phyloP scores from a whole-genome alignment of 2,113 vertebrate species.

The Gymnocephalus cernua region DNA sequence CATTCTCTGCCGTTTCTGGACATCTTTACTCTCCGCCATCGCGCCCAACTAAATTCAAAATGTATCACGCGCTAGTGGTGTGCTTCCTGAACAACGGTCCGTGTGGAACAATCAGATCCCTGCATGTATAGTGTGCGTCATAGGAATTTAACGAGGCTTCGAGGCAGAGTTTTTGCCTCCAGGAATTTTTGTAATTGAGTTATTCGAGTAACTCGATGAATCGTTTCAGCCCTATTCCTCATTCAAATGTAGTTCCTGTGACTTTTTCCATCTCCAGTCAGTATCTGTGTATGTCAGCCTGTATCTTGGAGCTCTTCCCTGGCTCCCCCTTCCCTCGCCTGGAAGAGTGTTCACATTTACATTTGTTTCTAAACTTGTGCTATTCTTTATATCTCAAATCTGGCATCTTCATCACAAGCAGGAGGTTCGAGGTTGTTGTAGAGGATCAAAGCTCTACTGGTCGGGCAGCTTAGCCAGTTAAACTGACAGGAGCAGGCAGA shows the following conservation, averaged over 20 bases:
- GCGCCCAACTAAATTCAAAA: no score
- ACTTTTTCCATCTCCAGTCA: background rate
- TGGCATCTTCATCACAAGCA: slow-evolving; percentile 33
- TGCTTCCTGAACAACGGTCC: no score
- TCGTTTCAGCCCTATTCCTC: no score
- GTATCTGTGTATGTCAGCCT: background rate
- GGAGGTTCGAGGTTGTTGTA: slow-evolving; percentile 58
- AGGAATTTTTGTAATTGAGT: no score
- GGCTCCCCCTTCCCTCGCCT: background rate
- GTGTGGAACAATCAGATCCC: no score
- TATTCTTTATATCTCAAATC: slow-evolving; percentile 25
- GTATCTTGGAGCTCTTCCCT: background rate
- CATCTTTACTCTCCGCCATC: no score
- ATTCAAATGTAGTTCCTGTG: background rate
- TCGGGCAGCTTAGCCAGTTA: slow-evolving; percentile 59
- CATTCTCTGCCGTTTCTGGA: no score
- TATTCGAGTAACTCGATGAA: no score
- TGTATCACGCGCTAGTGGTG: no score
- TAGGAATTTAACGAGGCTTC: no score
- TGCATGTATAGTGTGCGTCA: no score
- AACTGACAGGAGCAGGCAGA: slow-evolving; percentile 69
- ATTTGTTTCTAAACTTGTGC: background rate
- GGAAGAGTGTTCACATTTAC: background rate
- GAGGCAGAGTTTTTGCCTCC: no score
- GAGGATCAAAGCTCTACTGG: slow-evolving; percentile 73